These are phyloP conservation scores for Cryptosula pallasiana DNA, from an alignment of 2,888 invertebrate genomes.

Conservation along the genomic window DNA sequence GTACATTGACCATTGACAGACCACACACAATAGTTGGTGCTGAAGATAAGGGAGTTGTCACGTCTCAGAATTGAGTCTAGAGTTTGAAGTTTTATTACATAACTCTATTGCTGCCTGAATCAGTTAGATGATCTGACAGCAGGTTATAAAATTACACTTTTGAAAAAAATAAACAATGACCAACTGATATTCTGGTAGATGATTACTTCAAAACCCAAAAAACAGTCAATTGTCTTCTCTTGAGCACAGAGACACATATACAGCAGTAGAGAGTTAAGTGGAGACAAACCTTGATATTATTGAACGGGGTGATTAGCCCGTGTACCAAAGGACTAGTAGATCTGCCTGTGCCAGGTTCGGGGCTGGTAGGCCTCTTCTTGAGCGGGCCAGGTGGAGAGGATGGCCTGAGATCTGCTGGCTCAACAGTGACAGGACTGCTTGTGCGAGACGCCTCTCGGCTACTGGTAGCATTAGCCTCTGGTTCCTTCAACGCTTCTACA, in stretches of 20 bases:
- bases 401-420: background rate
- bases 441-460: background rate
- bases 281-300: background rate
- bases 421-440: background rate
- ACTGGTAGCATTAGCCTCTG: background rate
- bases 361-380: background rate
- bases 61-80: too few relatives aligned
- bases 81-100: too few relatives aligned
- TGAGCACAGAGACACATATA: background rate
- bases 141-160: too few relatives aligned
- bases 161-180: too few relatives aligned
- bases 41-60: too few relatives aligned
- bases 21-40: too few relatives aligned
- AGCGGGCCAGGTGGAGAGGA: background rate
- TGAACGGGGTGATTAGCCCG: background rate
- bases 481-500: too few relatives aligned
- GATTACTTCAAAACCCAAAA: too few relatives aligned
- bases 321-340: constrained; percentile 14
- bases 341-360: background rate
- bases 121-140: too few relatives aligned
- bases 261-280: background rate
- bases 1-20: too few relatives aligned
- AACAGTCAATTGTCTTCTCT: background rate
- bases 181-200: too few relatives aligned
- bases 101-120: too few relatives aligned